Percentiles rank a stretch among this genome's conserved stretches.
These are phyloP conservation scores for Pelecanoides urinatrix DNA, from an alignment of 2,113 vertebrate species.

Conservation along the genomic window DNA sequence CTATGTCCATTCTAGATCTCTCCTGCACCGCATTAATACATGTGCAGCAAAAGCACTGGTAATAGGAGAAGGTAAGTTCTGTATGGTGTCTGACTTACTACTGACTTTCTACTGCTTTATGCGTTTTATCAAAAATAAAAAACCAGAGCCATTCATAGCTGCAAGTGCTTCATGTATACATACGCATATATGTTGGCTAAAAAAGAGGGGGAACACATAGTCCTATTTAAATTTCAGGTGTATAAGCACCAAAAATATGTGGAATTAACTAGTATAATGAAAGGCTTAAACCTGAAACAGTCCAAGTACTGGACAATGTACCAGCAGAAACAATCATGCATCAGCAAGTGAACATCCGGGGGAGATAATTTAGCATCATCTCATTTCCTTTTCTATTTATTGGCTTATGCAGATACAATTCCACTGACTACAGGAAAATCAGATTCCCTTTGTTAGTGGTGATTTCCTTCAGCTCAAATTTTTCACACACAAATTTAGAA, in stretches of 20 bases:
- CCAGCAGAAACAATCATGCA: not conserved
- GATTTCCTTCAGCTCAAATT: not conserved
- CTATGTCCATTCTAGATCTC: constrained; percentile 73
- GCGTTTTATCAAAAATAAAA: not conserved
- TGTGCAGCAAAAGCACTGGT: constrained; percentile 77
- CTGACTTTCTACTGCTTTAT: not conserved
- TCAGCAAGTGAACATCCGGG: not conserved
- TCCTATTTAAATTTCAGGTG: not conserved
- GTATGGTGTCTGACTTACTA: not conserved
- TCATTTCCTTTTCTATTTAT: not conserved
- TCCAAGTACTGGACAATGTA: not conserved
- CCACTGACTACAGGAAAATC: not conserved
- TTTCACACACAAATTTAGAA: not conserved
- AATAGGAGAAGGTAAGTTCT: constrained; percentile 78
- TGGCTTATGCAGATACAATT: not conserved
- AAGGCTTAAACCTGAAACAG: not conserved
- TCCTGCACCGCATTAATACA: constrained; percentile 78
- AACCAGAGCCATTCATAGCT: not conserved
- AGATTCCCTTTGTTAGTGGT: not conserved
- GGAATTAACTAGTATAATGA: not conserved
- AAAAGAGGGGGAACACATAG: not conserved
- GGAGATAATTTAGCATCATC: not conserved
- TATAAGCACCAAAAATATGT: not conserved
- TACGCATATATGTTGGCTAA: not conserved
- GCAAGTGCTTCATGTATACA: too few relatives aligned